Percentiles rank a stretch among this genome's conserved stretches.
phyloP scores from a whole-genome alignment of 2,113 vertebrate species.

The Mandrillus leucophaeus region DNA sequence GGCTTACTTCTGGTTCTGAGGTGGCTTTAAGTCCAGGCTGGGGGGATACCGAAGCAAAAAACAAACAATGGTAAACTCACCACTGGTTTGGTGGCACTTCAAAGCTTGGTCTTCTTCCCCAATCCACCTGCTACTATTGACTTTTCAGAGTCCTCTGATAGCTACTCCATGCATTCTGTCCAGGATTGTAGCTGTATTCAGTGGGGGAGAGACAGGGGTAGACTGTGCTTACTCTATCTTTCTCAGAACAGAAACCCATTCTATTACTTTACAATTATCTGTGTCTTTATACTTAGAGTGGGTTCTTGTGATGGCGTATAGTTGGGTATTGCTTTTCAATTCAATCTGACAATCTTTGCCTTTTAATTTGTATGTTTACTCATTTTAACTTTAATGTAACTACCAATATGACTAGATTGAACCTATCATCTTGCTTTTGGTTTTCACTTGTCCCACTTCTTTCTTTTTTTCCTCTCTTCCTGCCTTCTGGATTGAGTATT shows the following conservation, averaged over 20 bases:
- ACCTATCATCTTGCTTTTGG: neutral
- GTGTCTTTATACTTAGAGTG: neutral
- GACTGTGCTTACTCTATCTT: neutral
- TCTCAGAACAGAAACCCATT: neutral
- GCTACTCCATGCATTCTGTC: neutral
- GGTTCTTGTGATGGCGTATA: neutral
- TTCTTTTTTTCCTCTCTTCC: neutral
- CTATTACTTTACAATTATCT: too few species aligned
- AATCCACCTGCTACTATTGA: neutral
- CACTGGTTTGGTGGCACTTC: neutral
- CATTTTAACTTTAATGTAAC: neutral
- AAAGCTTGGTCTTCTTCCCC: neutral
- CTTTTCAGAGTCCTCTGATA: neutral
- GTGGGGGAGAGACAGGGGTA: neutral
- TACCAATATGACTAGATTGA: too few species aligned
- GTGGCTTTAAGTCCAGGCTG: neutral
- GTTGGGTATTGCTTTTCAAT: neutral
- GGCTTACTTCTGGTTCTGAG: neutral
- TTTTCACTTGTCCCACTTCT: neutral
- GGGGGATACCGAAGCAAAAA: neutral
- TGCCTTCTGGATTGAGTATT: neutral
- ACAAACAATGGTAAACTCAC: neutral
- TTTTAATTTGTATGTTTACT: neutral
- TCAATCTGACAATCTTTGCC: neutral
- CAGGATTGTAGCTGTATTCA: neutral